Evolutionary conservation across 2,797 vertebrate genomes (phyloP).

Genomic region (Tiaroga cobitis): DNA sequence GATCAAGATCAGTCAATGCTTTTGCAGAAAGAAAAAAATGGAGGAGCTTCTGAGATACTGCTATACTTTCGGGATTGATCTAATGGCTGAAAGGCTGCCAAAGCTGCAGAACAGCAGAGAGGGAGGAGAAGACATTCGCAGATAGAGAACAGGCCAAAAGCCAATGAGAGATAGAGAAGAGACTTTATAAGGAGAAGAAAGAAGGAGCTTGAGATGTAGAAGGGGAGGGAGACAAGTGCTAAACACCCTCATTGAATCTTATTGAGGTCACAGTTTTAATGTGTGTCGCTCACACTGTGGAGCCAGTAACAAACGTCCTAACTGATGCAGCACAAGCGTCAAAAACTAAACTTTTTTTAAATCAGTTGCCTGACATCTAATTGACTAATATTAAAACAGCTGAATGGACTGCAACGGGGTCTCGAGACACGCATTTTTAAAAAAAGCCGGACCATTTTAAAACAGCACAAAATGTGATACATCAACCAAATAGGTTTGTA

Average conservation of each 20-base stretch:
- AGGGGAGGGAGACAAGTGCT: slow-evolving; percentile 35
- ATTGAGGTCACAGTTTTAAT: slow-evolving; percentile 49
- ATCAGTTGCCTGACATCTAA: not conserved
- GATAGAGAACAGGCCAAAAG: slow-evolving; percentile 18
- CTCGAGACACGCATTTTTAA: too few species aligned
- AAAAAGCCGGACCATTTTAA: not conserved
- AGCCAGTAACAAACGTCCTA: slow-evolving; percentile 28
- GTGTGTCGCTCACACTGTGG: slow-evolving; percentile 30
- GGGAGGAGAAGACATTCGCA: slow-evolving; percentile 27
- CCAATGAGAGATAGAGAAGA: slow-evolving; percentile 27
- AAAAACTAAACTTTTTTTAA: not conserved
- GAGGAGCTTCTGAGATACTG: slow-evolving; percentile 9
- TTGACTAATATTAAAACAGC: not conserved
- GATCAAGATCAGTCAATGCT: slow-evolving; percentile 3
- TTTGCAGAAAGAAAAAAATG: slow-evolving; percentile 1
- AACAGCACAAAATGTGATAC: not conserved
- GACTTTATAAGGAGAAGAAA: slow-evolving; percentile 38
- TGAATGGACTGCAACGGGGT: not conserved
- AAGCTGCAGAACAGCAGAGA: slow-evolving; percentile 39
- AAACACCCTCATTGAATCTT: slow-evolving; percentile 47
- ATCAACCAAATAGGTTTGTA: not conserved
- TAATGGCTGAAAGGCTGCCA: slow-evolving; percentile 42
- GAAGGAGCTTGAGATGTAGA: slow-evolving; percentile 27
- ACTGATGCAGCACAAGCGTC: not conserved
- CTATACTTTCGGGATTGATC: slow-evolving; percentile 43